A percentile compares a stretch with the other conserved stretches of the same genome.
Evolutionary conservation across 2,113 vertebrate species (phyloP).

Genomic region (Psittacus erithacus): DNA sequence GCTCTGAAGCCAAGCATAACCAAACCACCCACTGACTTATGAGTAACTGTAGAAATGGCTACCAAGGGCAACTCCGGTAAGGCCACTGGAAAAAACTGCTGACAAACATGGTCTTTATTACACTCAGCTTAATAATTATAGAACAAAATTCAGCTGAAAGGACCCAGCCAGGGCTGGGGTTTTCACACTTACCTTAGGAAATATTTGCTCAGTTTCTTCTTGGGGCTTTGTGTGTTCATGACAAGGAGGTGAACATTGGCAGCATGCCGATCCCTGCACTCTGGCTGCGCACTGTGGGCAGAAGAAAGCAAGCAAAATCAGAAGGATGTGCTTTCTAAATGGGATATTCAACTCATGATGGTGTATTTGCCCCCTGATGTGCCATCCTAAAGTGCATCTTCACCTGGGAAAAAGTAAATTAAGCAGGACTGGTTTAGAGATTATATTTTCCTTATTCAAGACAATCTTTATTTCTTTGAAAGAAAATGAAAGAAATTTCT

Average conservation of each 20-base stretch:
- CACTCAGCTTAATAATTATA: neutral
- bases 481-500: neutral
- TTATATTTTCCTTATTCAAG: neutral
- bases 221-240: neutral
- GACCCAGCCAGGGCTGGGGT: neutral
- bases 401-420: neutral
- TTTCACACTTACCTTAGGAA: neutral
- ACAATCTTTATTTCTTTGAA: neutral
- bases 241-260: accelerated
- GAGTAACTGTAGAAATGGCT: neutral
- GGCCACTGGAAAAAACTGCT: neutral
- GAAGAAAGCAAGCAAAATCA: neutral
- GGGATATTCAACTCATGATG: neutral
- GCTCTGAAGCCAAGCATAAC: neutral
- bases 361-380: neutral
- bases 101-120: neutral
- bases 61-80: neutral
- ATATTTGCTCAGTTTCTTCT: neutral
- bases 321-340: neutral
- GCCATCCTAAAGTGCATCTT: neutral
- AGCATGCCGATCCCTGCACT: neutral
- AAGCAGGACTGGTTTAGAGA: neutral
- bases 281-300: neutral
- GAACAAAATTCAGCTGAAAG: neutral
- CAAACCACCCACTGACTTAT: neutral